These are phyloP conservation scores for Lysiphlebus fabarum DNA, from an alignment of 1,140 invertebrate genomes.

Conservation along the genomic window DNA sequence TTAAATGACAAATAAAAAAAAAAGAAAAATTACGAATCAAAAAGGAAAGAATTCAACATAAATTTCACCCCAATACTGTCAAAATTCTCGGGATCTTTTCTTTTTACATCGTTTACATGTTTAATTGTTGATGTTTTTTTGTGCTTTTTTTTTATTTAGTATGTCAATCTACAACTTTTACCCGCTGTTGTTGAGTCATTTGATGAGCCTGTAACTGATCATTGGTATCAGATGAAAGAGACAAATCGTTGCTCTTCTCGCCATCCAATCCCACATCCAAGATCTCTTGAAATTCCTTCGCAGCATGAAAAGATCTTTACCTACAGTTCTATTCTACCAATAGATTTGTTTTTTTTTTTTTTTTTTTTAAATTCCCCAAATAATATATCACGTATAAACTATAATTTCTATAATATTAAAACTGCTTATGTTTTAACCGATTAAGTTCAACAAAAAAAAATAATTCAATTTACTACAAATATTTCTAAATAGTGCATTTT, in stretches of 20 bases:
- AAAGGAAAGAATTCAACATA: no score
- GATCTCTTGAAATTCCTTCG: constrained; percentile 44
- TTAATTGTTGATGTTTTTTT: background rate
- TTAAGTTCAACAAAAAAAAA: background rate
- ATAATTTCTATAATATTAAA: no score
- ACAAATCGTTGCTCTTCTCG: constrained; percentile 37
- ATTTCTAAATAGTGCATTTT: constrained; percentile 5
- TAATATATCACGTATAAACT: no score
- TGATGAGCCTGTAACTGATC: constrained; percentile 42
- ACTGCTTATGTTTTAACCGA: background rate
- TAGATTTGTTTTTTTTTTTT: constrained; percentile 6
- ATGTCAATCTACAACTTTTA: constrained; percentile 37
- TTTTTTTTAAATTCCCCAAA: no score
- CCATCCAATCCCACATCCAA: constrained; percentile 32
- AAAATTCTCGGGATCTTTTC: background rate
- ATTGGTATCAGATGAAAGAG: constrained; percentile 37
- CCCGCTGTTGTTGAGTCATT: constrained; percentile 49
- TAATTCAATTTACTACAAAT: constrained; percentile 1
- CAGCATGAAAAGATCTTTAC: constrained; percentile 56
- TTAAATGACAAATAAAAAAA: no score
- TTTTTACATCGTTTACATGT: background rate
- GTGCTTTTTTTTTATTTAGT: constrained; percentile 1
- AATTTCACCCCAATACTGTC: no score
- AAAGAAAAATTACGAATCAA: no score
- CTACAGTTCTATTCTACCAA: constrained; percentile 53